A percentile compares a stretch with the other conserved stretches of the same genome.
phyloP scores from a whole-genome alignment of 2,888 invertebrate species.

The Eristalinus aeneus region DNA sequence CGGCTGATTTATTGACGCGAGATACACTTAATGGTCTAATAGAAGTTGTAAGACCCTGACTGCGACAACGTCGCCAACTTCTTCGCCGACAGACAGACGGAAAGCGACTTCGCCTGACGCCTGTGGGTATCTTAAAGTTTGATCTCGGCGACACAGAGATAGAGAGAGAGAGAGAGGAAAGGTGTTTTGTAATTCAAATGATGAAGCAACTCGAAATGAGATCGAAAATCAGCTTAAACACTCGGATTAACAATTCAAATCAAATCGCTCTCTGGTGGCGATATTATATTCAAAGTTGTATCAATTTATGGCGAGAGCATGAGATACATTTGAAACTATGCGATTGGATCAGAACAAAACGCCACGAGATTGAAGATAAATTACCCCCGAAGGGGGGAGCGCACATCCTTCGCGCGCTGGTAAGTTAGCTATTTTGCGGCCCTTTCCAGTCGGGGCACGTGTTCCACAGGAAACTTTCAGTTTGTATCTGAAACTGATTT shows the following conservation, averaged over 20 bases:
- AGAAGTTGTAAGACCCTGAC: not conserved
- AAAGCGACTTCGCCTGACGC: not conserved
- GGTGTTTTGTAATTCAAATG: not conserved
- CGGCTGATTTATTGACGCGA: slow-evolving; percentile 47
- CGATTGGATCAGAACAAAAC: not conserved
- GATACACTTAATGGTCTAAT: slow-evolving; percentile 41
- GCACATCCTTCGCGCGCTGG: not conserved
- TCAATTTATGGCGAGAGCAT: slow-evolving; percentile 22
- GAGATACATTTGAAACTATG: slow-evolving; percentile 21
- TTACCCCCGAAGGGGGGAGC: not conserved
- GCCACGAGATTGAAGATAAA: not conserved
- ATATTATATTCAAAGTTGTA: slow-evolving; percentile 15
- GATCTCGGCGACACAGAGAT: too few relatives aligned
- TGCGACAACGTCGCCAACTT: not conserved
- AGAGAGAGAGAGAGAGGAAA: not conserved
- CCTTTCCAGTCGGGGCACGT: not conserved
- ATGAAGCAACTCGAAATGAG: not conserved
- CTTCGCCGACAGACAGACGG: not conserved
- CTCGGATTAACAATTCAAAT: slow-evolving; percentile 49
- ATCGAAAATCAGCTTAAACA: not conserved
- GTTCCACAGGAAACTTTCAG: not conserved
- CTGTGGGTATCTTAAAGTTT: too few relatives aligned
- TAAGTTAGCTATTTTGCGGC: not conserved
- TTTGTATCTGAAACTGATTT: not conserved
- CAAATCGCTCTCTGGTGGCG: not conserved